A percentile compares a stretch with the other conserved stretches of the same genome.
phyloP scores from a whole-genome alignment of 2,797 vertebrate genomes.

The Chelidonichthys spinosus region DNA sequence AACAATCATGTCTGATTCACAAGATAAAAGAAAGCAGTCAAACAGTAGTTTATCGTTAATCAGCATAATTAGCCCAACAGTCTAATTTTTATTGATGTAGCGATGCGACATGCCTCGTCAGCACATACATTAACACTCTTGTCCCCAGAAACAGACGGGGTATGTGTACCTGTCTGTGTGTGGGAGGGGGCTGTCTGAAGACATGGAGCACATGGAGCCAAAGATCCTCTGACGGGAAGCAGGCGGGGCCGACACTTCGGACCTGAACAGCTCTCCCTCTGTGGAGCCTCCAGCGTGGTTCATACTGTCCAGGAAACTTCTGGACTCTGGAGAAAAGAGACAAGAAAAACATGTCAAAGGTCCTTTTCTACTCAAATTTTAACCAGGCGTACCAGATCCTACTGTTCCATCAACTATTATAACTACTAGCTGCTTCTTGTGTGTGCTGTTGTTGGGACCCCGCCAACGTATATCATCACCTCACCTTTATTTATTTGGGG shows the following conservation, averaged over 20 bases:
- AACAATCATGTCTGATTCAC: background rate
- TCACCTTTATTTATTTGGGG: background rate
- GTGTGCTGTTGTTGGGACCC: slow-evolving; percentile 21
- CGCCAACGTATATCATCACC: background rate
- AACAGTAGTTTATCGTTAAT: background rate
- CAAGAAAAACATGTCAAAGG: background rate
- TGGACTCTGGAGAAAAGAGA: slow-evolving; percentile 81
- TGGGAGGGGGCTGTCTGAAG: slow-evolving; percentile 78
- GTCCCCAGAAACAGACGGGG: background rate
- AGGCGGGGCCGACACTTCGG: slow-evolving; percentile 72
- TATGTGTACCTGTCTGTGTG: slow-evolving; percentile 81
- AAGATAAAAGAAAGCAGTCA: background rate
- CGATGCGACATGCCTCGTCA: background rate
- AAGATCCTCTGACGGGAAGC: slow-evolving; percentile 85
- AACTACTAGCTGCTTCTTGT: slow-evolving; percentile 1
- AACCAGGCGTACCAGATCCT: slow-evolving; percentile 13
- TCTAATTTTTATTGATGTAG: background rate
- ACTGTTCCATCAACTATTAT: slow-evolving; percentile 11
- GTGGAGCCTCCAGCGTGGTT: slow-evolving; percentile 78
- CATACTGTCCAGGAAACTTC: slow-evolving; percentile 83
- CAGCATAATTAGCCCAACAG: no score
- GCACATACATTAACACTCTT: background rate
- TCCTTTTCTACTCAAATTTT: background rate
- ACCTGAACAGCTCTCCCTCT: slow-evolving; percentile 83
- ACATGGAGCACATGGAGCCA: slow-evolving; percentile 80